These are phyloP conservation scores for Nowickia ferox DNA, from an alignment of 2,888 invertebrate genomes.

Conservation along the genomic window DNA sequence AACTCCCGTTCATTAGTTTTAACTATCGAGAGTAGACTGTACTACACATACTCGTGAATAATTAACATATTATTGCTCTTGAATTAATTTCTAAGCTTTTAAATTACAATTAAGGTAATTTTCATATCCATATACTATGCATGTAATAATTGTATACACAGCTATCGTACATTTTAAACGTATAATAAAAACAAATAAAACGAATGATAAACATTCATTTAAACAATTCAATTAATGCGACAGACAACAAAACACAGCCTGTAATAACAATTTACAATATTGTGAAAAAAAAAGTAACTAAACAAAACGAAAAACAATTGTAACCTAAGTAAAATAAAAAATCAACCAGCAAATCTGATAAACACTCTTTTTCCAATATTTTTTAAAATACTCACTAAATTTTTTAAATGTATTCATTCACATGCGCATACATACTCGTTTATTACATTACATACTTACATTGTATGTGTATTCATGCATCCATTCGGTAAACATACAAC, in stretches of 20 bases:
- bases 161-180: background rate
- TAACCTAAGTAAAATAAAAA: conserved; percentile 4
- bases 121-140: background rate
- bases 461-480: no score
- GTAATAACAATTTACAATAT: conserved; percentile 34
- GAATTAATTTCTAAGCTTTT: conserved; percentile 50
- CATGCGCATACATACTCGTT: background rate
- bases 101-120: conserved; percentile 54
- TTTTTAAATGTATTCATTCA: background rate
- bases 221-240: conserved; percentile 58
- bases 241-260: conserved; percentile 49
- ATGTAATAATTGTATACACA: background rate
- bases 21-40: no score
- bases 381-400: conserved; percentile 4
- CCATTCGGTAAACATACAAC: no score
- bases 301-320: conserved; percentile 8
- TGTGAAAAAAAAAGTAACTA: conserved; percentile 17
- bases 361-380: conserved; percentile 25
- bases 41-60: background rate
- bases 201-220: conserved; percentile 34
- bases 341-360: conserved; percentile 40
- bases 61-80: conserved; percentile 36
- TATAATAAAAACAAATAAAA: conserved; percentile 16
- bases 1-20: no score
- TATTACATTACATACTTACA: no score